These are phyloP conservation scores for Drosophila quadrilineata DNA, from an alignment of 1,140 invertebrate species.

Conservation along the genomic window DNA sequence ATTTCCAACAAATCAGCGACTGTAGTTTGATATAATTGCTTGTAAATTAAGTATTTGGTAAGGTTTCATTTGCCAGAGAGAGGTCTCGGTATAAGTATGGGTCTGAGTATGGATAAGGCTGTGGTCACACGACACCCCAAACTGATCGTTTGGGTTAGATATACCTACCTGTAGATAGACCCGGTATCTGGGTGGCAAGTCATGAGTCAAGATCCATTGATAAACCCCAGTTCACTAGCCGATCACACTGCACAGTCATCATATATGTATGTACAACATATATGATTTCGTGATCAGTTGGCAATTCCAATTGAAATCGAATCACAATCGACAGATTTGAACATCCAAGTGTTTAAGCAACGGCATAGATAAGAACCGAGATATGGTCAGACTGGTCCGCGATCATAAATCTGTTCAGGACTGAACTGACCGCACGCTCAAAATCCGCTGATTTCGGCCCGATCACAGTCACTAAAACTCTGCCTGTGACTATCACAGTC, in stretches of 20 bases:
- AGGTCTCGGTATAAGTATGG: too few relatives aligned
- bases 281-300: background rate
- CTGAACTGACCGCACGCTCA: slow-evolving; percentile 35
- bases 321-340: too few relatives aligned
- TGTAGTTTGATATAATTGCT: slow-evolving; percentile 73
- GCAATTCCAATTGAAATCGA: background rate
- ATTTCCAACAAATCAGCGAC: slow-evolving; percentile 74
- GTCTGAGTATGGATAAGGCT: too few relatives aligned
- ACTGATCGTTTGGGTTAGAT: slow-evolving; percentile 4
- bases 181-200: background rate
- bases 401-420: slow-evolving; percentile 66
- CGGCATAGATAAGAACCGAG: slow-evolving; percentile 56
- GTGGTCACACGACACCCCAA: slow-evolving; percentile 28
- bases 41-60: slow-evolving; percentile 67
- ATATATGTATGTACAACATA: background rate
- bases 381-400: slow-evolving; percentile 49
- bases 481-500: too few relatives aligned
- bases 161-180: background rate
- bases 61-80: too few relatives aligned
- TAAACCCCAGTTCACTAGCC: background rate
- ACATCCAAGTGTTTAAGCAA: too few relatives aligned
- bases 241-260: background rate
- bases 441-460: slow-evolving; percentile 63
- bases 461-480: slow-evolving; percentile 60
- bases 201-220: background rate